Evolutionary conservation across 2,888 invertebrate genomes (phyloP), one percentile per base, ranked within the genome.

Genomic region (Marasmarcha lunaedactyla): DNA sequence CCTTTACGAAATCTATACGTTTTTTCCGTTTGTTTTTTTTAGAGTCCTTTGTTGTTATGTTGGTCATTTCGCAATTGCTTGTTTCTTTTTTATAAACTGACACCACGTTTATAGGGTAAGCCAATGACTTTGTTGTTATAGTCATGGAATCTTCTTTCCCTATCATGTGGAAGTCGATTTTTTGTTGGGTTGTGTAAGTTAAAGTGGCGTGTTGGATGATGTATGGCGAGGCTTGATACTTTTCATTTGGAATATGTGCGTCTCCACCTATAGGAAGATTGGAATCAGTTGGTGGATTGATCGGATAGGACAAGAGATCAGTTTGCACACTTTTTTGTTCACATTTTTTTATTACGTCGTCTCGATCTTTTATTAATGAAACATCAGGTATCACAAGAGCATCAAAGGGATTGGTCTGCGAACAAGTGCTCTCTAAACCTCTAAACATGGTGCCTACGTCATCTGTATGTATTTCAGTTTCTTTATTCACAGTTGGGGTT

Each of bases 301-400:
- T 9, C 20, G 7, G 20, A 20, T 20, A 5, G 7, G 20, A 20
- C 11, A n/a, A n/a, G 2, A 7, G 2, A 30, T 30, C 30, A 11
- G 30, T 30, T 30, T 30, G 30, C 40, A 54, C 52, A 49, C n/a
- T n/a, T 10, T 30, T 30, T 30, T 30, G 30, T 5, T 20, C 20
- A 20, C 20, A 20, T 26, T 61, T 62, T 62, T 63, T 72, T 50
- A 55, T 48, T 45, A 47, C 39, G 43, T 63, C 60, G 42, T 45
- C 57, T 48, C 60, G 73, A 46, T 71, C 73, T 47, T 69, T 73
- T 38, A 54, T 69, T 51, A 81, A 57, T 33, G 69, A 68, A 40
- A 81, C 68, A 59, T 78, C 73, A 56, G 81, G 81, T 70, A 81
- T 70, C 44, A 71, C 62, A 13, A 81, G 74, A 54, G 59, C 71